Evolutionary conservation across 2,113 vertebrate species (phyloP).

Genomic region (Corythornis cristatus): DNA sequence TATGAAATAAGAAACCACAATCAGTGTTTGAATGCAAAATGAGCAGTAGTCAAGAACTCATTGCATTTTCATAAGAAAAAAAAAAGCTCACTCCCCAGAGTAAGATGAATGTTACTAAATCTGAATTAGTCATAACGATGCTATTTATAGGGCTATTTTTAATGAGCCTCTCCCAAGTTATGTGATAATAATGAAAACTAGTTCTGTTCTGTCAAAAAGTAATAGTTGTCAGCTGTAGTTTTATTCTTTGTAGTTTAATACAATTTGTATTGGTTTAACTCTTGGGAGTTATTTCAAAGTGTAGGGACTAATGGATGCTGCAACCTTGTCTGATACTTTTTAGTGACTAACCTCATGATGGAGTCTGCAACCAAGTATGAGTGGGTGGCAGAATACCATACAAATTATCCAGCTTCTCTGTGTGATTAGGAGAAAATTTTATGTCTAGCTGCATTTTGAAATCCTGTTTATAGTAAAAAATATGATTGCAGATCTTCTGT

Average conservation of each 20-base stretch:
- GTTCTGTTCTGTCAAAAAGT: background rate
- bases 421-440: background rate
- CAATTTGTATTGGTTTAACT: background rate
- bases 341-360: background rate
- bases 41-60: background rate
- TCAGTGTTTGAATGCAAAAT: background rate
- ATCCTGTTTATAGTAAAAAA: background rate
- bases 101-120: background rate
- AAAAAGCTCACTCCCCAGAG: background rate
- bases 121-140: background rate
- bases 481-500: background rate
- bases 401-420: background rate
- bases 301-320: background rate
- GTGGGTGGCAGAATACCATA: background rate
- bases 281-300: background rate
- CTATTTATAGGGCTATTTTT: background rate
- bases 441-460: background rate
- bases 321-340: background rate
- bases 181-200: background rate
- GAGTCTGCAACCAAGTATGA: background rate
- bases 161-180: background rate
- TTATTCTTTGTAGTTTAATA: background rate
- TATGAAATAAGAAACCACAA: background rate
- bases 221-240: constrained; percentile 18
- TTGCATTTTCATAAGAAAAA: background rate